These are phyloP conservation scores for Carposina sasakii DNA, from an alignment of 1,140 invertebrate species.

Conservation along the genomic window DNA sequence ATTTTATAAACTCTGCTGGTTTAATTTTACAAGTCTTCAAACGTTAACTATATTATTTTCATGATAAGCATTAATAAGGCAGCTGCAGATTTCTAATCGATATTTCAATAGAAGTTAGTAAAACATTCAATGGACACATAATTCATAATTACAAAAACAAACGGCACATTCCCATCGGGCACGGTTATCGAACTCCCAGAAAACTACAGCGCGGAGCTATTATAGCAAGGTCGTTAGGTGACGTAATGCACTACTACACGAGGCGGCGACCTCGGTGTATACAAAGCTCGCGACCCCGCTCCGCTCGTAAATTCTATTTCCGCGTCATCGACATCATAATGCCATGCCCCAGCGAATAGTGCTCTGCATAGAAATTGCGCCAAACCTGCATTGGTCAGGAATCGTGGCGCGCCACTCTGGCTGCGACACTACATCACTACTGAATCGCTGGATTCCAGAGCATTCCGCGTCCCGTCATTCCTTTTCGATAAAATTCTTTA, in stretches of 20 bases:
- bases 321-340: slow-evolving; percentile 49
- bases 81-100: too few relatives aligned
- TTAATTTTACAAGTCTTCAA: too few relatives aligned
- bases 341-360: slow-evolving; percentile 20
- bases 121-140: too few relatives aligned
- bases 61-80: too few relatives aligned
- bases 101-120: too few relatives aligned
- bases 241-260: slow-evolving; percentile 36
- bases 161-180: slow-evolving; percentile 48
- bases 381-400: slow-evolving; percentile 20
- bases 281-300: slow-evolving; percentile 34
- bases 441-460: slow-evolving; percentile 28
- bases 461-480: slow-evolving; percentile 30
- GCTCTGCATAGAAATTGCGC: slow-evolving; percentile 45
- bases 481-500: slow-evolving; percentile 34
- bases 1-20: too few relatives aligned
- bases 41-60: too few relatives aligned
- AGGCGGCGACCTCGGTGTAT: slow-evolving; percentile 46
- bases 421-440: slow-evolving; percentile 34
- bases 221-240: slow-evolving; percentile 50
- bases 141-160: slow-evolving; percentile 53
- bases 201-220: slow-evolving; percentile 35
- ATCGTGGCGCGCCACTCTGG: slow-evolving; percentile 33
- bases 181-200: slow-evolving; percentile 54
- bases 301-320: slow-evolving; percentile 58